Percentiles rank a stretch among this genome's conserved stretches.
Evolutionary conservation across 2,888 invertebrate genomes (phyloP).

Genomic region (Metacarcinus magister): DNA sequence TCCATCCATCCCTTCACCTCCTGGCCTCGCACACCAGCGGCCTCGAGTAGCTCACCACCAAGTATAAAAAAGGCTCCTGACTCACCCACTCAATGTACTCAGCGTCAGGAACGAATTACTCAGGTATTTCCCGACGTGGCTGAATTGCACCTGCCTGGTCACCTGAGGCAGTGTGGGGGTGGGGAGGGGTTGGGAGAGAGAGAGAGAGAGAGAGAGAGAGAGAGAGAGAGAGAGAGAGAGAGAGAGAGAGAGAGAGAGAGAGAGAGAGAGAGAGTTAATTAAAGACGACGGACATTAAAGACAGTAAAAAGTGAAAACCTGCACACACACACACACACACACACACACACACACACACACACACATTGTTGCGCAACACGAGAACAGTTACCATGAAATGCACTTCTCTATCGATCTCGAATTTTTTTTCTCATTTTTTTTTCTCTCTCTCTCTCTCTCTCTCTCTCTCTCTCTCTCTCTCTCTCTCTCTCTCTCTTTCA

Average conservation of each 20-base stretch:
- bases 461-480: background rate
- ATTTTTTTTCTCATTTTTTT: background rate
- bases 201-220: constrained; percentile 26
- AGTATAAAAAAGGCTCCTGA: background rate
- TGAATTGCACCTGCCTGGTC: background rate
- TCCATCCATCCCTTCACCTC: background rate
- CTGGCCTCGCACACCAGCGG: background rate
- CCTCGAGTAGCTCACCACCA: background rate
- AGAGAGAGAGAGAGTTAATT: background rate
- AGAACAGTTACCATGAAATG: background rate
- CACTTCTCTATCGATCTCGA: background rate
- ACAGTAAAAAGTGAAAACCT: background rate
- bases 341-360: constrained; percentile 8
- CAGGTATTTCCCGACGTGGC: background rate
- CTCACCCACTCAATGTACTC: constrained; percentile 17
- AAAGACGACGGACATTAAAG: background rate
- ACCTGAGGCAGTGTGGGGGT: too few species aligned
- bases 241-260: background rate
- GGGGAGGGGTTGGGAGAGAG: too few species aligned
- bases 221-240: constrained; percentile 39
- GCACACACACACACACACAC: background rate
- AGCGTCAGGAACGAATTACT: background rate
- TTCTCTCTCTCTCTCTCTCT: constrained; percentile 14
- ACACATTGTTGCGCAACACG: background rate
- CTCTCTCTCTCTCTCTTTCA: background rate